Percentiles rank a stretch among this genome's conserved stretches.
Conservation (phyloP, 2,888 invertebrate genomes). For the Barypeithes pellucidus region DNA sequence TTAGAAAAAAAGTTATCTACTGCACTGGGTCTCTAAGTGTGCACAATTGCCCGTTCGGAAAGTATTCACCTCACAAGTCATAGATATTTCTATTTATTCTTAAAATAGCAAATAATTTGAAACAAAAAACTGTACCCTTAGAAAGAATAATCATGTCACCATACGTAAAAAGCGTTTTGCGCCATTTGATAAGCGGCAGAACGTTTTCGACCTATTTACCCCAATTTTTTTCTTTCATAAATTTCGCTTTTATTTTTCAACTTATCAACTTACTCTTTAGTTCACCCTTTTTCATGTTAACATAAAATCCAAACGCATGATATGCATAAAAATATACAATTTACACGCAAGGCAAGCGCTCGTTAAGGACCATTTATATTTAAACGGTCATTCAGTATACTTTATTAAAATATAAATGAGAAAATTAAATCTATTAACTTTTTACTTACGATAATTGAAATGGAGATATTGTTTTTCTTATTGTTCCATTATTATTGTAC, state of each 20-base stretch:
- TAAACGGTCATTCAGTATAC: not conserved
- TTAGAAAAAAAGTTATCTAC: no score
- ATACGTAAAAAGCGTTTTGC: not conserved
- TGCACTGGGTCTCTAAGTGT: no score
- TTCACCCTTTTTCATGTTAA: constrained; percentile 14
- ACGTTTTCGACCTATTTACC: not conserved
- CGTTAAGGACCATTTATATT: constrained; percentile 10
- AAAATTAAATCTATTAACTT: not conserved
- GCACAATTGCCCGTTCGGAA: no score
- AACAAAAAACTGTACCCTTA: not conserved
- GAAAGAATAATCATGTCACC: not conserved
- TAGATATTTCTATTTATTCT: no score
- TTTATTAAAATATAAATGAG: not conserved
- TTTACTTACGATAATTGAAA: not conserved
- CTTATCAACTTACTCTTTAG: not conserved
- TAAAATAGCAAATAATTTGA: no score
- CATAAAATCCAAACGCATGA: constrained; percentile 6
- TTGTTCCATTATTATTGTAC: no score
- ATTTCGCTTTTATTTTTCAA: not conserved
- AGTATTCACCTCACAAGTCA: no score
- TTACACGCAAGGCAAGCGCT: not conserved
- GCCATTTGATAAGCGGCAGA: not conserved
- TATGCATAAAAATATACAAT: constrained; percentile 5
- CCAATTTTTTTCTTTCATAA: constrained; percentile 4
- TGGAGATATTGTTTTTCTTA: no score